A percentile compares a stretch with the other conserved stretches of the same genome.
These are phyloP conservation scores for Drosophila eugracilis DNA, from an alignment of 1,140 invertebrate species.

Conservation along the genomic window DNA sequence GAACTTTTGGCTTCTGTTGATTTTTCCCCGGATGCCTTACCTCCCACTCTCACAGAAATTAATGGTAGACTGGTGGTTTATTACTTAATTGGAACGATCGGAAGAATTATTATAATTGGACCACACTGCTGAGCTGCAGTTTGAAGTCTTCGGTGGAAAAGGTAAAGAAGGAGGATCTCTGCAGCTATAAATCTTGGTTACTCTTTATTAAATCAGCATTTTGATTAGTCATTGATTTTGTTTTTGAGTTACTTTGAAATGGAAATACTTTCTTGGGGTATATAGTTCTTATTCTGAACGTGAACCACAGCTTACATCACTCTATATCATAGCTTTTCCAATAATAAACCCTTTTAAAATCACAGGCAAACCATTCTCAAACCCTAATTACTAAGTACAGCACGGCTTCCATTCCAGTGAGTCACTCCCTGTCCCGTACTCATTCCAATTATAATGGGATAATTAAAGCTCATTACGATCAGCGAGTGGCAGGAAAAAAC, in stretches of 20 bases:
- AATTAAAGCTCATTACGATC: conserved; percentile 37
- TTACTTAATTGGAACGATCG: conserved; percentile 42
- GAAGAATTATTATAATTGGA: conserved; percentile 18
- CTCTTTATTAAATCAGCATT: background rate
- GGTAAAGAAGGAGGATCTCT: background rate
- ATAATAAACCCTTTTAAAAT: no score
- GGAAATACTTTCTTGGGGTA: background rate
- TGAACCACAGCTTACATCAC: no score
- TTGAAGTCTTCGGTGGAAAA: conserved; percentile 3
- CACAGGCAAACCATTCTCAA: background rate
- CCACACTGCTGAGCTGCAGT: conserved; percentile 9
- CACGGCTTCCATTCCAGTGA: conserved; percentile 5
- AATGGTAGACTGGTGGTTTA: conserved; percentile 21
- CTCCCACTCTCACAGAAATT: conserved; percentile 24
- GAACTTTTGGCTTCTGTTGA: conserved; percentile 28
- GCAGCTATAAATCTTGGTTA: background rate
- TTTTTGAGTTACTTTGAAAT: background rate
- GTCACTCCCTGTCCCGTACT: background rate
- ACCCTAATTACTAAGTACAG: background rate
- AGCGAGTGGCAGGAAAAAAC: conserved; percentile 19
- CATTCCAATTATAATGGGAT: conserved; percentile 18
- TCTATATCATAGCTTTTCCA: no score
- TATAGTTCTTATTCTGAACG: no score
- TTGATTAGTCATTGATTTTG: background rate
- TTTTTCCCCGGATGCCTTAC: conserved; percentile 25